Evolutionary conservation across 2,113 vertebrate species (phyloP).

Genomic region (Pyxicephalus adspersus): DNA sequence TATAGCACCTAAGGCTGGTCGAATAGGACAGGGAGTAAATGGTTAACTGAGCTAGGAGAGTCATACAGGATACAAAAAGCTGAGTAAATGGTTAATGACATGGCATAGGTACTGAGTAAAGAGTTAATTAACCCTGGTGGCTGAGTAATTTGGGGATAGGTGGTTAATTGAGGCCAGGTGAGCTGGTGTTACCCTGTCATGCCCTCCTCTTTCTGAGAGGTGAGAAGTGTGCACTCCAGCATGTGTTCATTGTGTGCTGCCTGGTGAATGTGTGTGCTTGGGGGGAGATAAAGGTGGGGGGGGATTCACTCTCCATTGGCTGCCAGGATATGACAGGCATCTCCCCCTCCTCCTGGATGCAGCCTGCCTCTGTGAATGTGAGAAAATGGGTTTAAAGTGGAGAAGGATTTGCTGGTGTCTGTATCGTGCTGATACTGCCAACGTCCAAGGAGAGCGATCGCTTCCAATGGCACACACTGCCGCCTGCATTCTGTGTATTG

Average conservation of each 20-base stretch:
- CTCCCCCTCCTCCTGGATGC: conserved; percentile 10
- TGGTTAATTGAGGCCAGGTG: background rate
- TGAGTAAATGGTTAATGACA: background rate
- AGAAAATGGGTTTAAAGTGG: conserved; percentile 44
- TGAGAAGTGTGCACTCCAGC: background rate
- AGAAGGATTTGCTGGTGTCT: conserved; percentile 7
- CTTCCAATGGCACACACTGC: conserved; percentile 32
- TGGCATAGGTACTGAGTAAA: background rate
- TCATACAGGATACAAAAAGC: background rate
- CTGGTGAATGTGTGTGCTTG: background rate
- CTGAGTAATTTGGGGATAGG: no score
- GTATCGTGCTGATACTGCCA: background rate
- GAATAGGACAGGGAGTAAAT: no score
- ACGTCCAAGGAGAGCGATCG: conserved; percentile 13
- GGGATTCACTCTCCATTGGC: conserved; percentile 16
- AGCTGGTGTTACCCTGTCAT: background rate
- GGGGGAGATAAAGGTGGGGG: background rate
- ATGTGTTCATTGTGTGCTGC: background rate
- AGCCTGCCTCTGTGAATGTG: conserved; percentile 33
- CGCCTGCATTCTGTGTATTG: conserved; percentile 19
- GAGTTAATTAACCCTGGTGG: background rate
- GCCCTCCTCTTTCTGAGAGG: background rate
- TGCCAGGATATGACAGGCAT: conserved; percentile 10
- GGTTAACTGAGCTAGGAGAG: no score
- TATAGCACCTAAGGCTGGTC: no score